A percentile compares a stretch with the other conserved stretches of the same genome.
These are phyloP conservation scores for Dendrophyllia cribrosa DNA, from an alignment of 64 coral and sea anemone genomes.

Conservation along the genomic window DNA sequence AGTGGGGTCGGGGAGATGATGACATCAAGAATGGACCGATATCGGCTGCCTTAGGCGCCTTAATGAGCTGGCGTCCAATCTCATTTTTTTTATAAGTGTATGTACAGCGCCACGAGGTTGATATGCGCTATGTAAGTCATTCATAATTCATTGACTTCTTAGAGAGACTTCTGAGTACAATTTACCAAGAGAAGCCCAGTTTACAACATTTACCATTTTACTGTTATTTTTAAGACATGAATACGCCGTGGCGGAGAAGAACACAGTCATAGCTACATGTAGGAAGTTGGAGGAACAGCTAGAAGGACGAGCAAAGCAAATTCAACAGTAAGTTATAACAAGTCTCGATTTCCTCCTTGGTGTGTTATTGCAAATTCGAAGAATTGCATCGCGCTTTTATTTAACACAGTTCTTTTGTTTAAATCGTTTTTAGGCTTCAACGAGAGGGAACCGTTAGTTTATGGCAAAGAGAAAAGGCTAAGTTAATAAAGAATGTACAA, in stretches of 20 bases:
- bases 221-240: conserved; percentile 76
- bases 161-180: too few relatives aligned
- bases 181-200: too few relatives aligned
- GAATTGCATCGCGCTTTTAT: not conserved
- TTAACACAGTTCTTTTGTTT: not conserved
- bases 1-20: too few relatives aligned
- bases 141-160: too few relatives aligned
- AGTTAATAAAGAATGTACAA: conserved; percentile 83
- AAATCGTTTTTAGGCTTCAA: conserved; percentile 73
- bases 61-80: too few relatives aligned
- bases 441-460: conserved; percentile 94
- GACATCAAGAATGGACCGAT: too few relatives aligned
- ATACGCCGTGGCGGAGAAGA: conserved; percentile 92
- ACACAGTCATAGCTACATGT: conserved; percentile 93
- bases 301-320: conserved; percentile 89
- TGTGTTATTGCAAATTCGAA: not conserved
- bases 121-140: too few relatives aligned
- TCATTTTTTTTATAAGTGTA: too few relatives aligned
- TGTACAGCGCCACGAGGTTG: too few relatives aligned
- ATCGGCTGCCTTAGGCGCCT: too few relatives aligned
- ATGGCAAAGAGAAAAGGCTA: conserved; percentile 96
- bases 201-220: not conserved
- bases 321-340: conserved; percentile 94
- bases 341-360: not conserved
- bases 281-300: conserved; percentile 96